Conservation (phyloP, 2,113 vertebrate genomes). For the Burhinus oedicnemus region DNA sequence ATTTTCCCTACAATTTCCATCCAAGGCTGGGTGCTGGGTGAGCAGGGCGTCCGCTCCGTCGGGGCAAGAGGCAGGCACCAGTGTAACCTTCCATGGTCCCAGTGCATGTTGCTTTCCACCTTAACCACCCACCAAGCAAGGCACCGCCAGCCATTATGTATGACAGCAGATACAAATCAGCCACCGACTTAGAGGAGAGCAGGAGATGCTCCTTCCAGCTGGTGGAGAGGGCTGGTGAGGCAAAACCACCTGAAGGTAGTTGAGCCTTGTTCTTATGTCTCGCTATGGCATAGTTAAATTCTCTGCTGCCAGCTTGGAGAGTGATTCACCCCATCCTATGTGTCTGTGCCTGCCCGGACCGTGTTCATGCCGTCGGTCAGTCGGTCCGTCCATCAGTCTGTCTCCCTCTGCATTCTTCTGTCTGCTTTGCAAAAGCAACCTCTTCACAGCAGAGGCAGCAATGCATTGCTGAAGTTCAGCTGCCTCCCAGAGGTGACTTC, state of each 20-base stretch:
- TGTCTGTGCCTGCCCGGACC: background rate
- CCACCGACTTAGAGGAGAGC: background rate
- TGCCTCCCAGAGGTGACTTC: conserved; percentile 57
- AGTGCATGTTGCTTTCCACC: accelerated
- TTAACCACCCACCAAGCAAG: accelerated
- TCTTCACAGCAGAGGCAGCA: background rate
- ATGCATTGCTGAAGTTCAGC: conserved; percentile 30
- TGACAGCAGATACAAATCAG: background rate
- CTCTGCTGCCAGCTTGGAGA: background rate
- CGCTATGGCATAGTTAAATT: background rate
- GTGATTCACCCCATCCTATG: background rate
- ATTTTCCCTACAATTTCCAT: background rate
- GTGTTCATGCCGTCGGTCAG: accelerated
- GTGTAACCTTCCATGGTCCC: background rate
- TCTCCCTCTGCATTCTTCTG: background rate
- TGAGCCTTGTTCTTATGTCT: background rate
- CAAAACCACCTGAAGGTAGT: background rate
- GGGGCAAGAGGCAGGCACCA: accelerated
- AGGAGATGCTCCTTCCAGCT: accelerated
- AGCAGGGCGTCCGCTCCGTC: background rate
- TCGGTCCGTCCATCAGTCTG: background rate
- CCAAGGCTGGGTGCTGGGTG: background rate
- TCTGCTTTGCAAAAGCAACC: background rate
- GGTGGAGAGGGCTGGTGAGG: background rate
- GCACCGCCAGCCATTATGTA: accelerated